Base-by-base conservation (phyloP, 2,113 vertebrate species). In the Austrofundulus limnaeus region DNA sequence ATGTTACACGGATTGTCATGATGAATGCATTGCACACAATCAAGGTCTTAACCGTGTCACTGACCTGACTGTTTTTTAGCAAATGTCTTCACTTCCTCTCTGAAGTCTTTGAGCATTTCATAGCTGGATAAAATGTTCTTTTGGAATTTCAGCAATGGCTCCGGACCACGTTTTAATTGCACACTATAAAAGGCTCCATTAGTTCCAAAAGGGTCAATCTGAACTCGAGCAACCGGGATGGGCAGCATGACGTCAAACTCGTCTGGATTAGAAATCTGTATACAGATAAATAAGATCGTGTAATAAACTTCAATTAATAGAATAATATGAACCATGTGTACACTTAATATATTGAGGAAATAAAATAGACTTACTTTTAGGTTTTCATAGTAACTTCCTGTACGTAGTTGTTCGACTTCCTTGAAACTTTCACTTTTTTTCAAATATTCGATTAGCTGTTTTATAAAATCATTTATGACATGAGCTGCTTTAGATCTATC, bases 321-420 rank as follows among this genome's bases (percentile, higher is more conserved):
- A 12, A 0, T 11, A 19, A 1, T 5, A 43, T 3, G 11, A 1
- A 37, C 8, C 17, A 43, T 4, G 2, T 15, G 25, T 39, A 31
- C n/a, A 23, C n/a, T 13, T 51, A 9, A 31, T 11, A n/a, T 48
- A 24, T 4, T 16, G 12, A 4, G 1, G 11, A 15, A 43, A 16
- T 20, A 15, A 19, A 31, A 7, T 9, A 16, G n/a, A 66, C 84
- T 77, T 75, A 90, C 91, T 75, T 92, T 92, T 6, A 91, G 11
- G 45, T 90, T 65, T 78, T 92, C 90, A 70, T 90, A 91, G 71
- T 90, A 88, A 65, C 91, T 91, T 56, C 91, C 91, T n/a, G 91
- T 90, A 7, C 0, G 24, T 31, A 90, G 48, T 21, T 21, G 61
- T 0, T 4, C 0, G 5, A 88, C 67, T 0, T 76, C n/a, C 48